A percentile compares a stretch with the other conserved stretches of the same genome.
phyloP scores from a whole-genome alignment of 2,888 invertebrate genomes.

The Eupithecia insigniata region DNA sequence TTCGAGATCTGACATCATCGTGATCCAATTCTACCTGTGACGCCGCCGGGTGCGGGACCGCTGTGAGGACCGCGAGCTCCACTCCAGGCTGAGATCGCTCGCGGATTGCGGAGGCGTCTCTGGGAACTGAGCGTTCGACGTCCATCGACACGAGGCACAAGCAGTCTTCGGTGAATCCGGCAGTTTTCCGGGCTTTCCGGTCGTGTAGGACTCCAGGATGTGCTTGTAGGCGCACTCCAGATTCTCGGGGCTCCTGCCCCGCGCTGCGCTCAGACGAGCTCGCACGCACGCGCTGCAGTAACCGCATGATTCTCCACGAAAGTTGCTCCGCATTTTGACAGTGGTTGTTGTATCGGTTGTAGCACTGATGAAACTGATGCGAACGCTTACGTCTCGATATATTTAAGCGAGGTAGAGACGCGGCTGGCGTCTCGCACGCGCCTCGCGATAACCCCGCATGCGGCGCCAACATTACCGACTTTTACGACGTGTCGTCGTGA shows the following conservation, averaged over 20 bases:
- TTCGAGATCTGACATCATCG: conserved; percentile 42
- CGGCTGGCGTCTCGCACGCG: conserved; percentile 77
- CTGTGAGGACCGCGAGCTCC: conserved; percentile 74
- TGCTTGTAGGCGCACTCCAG: conserved; percentile 81
- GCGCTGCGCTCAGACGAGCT: conserved; percentile 69
- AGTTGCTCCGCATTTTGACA: conserved; percentile 67
- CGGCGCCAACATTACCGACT: conserved; percentile 65
- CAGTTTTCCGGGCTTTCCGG: conserved; percentile 57
- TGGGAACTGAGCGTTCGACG: conserved; percentile 78
- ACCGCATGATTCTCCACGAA: conserved; percentile 74
- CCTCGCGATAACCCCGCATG: conserved; percentile 73
- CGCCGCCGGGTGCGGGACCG: conserved; percentile 69
- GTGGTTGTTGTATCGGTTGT: conserved; percentile 48
- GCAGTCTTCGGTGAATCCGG: conserved; percentile 65
- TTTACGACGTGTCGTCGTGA: conserved; percentile 33
- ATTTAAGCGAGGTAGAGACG: conserved; percentile 67
- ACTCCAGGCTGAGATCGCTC: conserved; percentile 76
- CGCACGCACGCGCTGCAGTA: conserved; percentile 80
- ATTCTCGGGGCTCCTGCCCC: conserved; percentile 74
- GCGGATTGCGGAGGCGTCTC: conserved; percentile 77
- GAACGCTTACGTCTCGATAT: conserved; percentile 54
- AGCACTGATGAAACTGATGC: conserved; percentile 65
- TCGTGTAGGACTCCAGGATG: conserved; percentile 75
- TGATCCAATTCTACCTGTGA: conserved; percentile 63
- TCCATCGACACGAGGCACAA: conserved; percentile 79